phyloP scores from a whole-genome alignment of 2,888 invertebrate genomes.

The Labia minor region DNA sequence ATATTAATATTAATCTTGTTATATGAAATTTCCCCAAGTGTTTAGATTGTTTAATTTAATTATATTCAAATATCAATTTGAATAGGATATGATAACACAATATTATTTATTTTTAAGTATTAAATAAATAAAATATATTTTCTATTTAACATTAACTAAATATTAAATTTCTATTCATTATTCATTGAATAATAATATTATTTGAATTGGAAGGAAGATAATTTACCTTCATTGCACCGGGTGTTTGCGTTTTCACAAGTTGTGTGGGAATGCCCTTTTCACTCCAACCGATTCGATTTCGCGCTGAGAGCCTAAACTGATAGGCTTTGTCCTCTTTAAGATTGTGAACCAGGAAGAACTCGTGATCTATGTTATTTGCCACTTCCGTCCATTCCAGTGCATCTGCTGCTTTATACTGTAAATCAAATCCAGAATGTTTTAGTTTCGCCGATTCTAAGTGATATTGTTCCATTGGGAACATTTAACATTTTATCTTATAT shows the following conservation, averaged over 20 bases:
- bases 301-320: slow-evolving; percentile 77
- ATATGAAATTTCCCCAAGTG: no score
- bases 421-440: background rate
- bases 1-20: no score
- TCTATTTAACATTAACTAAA: no score
- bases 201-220: background rate
- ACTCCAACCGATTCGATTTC: slow-evolving; percentile 90
- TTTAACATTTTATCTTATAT: background rate
- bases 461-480: slow-evolving; percentile 1
- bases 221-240: slow-evolving; percentile 34
- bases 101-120: no score
- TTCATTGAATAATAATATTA: no score
- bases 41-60: no score
- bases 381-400: slow-evolving; percentile 69
- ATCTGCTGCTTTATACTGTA: background rate
- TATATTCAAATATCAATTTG: no score
- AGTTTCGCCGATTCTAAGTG: background rate
- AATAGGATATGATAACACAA: no score
- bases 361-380: slow-evolving; percentile 83
- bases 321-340: slow-evolving; percentile 72
- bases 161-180: no score
- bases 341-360: slow-evolving; percentile 73
- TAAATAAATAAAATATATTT: no score
- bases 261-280: slow-evolving; percentile 75
- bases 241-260: slow-evolving; percentile 55